Evolutionary conservation across 2,797 vertebrate genomes (phyloP).

Genomic region (Otus scops): DNA sequence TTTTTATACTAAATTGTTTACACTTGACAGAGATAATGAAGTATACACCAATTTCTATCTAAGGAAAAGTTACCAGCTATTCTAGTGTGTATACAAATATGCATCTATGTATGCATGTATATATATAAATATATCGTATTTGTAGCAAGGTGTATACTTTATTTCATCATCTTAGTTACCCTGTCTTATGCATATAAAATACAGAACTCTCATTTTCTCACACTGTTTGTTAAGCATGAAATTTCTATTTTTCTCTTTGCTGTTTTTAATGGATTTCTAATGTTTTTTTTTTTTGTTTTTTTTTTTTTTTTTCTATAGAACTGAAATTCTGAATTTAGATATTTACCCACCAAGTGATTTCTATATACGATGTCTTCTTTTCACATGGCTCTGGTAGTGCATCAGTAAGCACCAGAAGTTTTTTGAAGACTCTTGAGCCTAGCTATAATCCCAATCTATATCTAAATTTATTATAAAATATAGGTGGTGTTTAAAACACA

Average conservation of each 20-base stretch:
- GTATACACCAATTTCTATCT: neutral
- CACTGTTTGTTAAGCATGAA: neutral
- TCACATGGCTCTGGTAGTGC: rapidly evolving
- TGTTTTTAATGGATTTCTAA: neutral
- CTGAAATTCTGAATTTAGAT: neutral
- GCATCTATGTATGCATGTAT: neutral
- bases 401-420: neutral
- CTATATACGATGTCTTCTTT: neutral
- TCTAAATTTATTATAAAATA: neutral
- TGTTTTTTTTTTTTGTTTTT: neutral
- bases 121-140: neutral
- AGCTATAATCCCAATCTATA: neutral
- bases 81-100: neutral
- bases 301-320: neutral
- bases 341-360: neutral
- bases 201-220: neutral
- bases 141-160: neutral
- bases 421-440: neutral
- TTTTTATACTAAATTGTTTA: neutral
- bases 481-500: neutral
- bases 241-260: neutral
- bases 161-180: neutral
- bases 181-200: neutral
- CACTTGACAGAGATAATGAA: neutral
- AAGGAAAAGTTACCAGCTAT: neutral